Conservation (phyloP, 2,797 vertebrate genomes). For the Centroberyx gerrardi region DNA sequence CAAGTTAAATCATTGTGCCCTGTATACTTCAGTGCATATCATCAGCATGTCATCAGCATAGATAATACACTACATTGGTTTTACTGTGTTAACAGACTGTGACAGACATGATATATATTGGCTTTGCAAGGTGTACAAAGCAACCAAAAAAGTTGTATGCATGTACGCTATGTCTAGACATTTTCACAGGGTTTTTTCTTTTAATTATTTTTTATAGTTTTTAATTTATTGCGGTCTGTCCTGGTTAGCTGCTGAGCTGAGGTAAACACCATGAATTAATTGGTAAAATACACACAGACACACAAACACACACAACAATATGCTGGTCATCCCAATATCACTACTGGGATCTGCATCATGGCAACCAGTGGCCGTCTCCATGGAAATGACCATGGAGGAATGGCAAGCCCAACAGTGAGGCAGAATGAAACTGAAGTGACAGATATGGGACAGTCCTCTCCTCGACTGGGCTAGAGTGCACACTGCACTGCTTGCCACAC, state of each 20-base stretch:
- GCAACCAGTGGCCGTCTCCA: constrained; percentile 10
- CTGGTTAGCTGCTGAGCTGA: background rate
- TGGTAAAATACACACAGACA: constrained; percentile 14
- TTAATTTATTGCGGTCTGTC: too few species aligned
- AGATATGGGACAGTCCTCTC: constrained; percentile 1
- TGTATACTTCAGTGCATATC: too few species aligned
- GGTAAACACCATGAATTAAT: background rate
- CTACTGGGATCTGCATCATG: constrained; percentile 2
- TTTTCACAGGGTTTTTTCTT: too few species aligned
- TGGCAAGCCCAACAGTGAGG: background rate
- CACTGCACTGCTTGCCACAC: background rate
- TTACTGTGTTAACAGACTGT: too few species aligned
- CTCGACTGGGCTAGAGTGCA: background rate
- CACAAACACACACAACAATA: constrained; percentile 2
- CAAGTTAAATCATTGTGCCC: too few species aligned
- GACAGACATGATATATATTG: background rate
- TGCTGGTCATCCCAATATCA: background rate
- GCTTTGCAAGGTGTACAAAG: background rate
- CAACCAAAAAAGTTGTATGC: background rate
- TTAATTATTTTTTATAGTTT: too few species aligned
- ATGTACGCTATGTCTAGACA: background rate
- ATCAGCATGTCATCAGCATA: too few species aligned
- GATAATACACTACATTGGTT: too few species aligned
- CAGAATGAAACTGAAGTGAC: constrained; percentile 14
- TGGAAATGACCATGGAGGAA: constrained; percentile 1